Evolutionary conservation across 2,113 vertebrate genomes (phyloP), one percentile per base, ranked within the genome.

Genomic region (Onychorhynchus coronatus): DNA sequence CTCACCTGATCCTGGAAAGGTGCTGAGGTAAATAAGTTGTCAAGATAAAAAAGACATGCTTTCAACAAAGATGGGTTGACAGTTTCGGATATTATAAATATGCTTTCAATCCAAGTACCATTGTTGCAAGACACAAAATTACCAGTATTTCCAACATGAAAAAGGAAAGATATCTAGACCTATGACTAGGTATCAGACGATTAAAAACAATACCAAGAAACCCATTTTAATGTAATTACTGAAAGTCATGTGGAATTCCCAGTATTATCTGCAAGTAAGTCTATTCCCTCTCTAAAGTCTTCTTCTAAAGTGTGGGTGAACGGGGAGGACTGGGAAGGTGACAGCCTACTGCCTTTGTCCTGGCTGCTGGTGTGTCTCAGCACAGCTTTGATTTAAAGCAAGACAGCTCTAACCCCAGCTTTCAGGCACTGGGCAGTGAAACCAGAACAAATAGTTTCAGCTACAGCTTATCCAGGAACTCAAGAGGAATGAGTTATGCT

Each of bases 391-490:
- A 72, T 74, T 88, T 62, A 79, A 92, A 91, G 41, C 58, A 56
- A 85, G 42, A 39, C 65, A 93, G 58, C 37, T 90, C 85, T 85
- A 91, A 68, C 67, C 42, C 83, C 71, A 66, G 75, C 67, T 72
- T 88, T 79, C 72, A 95, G 72, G 67, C 84, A 90, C 55, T 61
- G 67, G 90, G 79, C 88, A 94, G 67, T 66, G 56, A 83, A 85
- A 95, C 50, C 63, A 78, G 85, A 95, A 93, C 92, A 93, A 86
- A 91, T 68, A 93, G 88, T 90, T 95, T 95, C 79, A 88, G 88
- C 85, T 85, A 88, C 0, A 9, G 63, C 59, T 93, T 92, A 95
- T 91, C 78, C 91, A 88, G 82, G 75, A 93, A 95, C 91, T 95
- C 75, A 68, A 70, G n/a, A 97, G 70, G 59, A 97, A 91, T 91